A percentile compares a stretch with the other conserved stretches of the same genome.
phyloP scores from a whole-genome alignment of 2,113 vertebrate genomes.

The Atrichornis clamosus region DNA sequence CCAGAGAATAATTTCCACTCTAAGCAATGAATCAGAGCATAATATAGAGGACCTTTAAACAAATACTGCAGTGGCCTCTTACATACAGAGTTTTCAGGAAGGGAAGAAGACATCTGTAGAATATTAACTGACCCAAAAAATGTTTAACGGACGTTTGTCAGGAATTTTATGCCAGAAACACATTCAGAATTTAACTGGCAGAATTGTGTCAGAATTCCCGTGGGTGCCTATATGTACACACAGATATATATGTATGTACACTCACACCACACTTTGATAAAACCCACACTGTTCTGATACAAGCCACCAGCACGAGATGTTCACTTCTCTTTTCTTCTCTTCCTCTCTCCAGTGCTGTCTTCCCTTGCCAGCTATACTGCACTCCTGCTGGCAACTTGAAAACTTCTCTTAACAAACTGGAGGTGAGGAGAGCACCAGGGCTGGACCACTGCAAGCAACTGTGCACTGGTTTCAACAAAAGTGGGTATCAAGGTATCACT shows the following conservation, averaged over 20 bases:
- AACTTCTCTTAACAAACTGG: not conserved
- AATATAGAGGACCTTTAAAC: slow-evolving; percentile 16
- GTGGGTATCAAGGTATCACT: not conserved
- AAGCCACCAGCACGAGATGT: fast-evolving
- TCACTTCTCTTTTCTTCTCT: not conserved
- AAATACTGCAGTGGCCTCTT: slow-evolving; percentile 5
- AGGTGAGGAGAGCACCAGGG: not conserved
- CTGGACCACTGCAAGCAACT: not conserved
- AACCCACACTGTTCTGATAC: not conserved
- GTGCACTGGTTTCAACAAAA: not conserved
- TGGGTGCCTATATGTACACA: not conserved
- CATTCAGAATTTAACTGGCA: not conserved
- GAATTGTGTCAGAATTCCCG: fast-evolving
- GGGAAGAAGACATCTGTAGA: slow-evolving; percentile 47
- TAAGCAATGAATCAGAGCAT: not conserved
- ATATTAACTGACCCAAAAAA: slow-evolving; percentile 2
- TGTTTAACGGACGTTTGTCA: not conserved
- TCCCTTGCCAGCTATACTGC: not conserved
- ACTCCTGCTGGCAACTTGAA: not conserved
- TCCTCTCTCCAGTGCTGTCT: not conserved
- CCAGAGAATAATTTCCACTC: not conserved
- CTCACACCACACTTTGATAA: not conserved
- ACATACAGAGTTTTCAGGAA: slow-evolving; percentile 11
- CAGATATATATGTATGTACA: not conserved
- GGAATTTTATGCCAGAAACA: not conserved